Evolutionary conservation across 2,888 invertebrate genomes (phyloP).

Genomic region (Drosophila conformis): DNA sequence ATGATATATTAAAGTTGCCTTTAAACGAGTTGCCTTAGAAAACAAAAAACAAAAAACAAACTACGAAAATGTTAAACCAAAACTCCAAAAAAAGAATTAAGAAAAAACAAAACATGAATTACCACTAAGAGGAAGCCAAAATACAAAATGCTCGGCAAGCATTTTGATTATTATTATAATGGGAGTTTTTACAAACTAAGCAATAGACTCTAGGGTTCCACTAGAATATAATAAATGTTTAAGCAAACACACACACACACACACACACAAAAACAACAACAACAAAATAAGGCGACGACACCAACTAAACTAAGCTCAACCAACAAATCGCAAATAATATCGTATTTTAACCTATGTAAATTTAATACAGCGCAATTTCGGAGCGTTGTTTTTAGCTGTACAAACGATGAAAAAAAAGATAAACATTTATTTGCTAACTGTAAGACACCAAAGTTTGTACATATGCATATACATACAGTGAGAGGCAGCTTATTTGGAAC

Average conservation of each 20-base stretch:
- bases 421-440: conserved; percentile 44
- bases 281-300: conserved; percentile 15
- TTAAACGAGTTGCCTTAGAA: conserved; percentile 84
- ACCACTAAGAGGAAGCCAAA: conserved; percentile 46
- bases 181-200: conserved; percentile 28
- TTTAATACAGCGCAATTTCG: conserved; percentile 12
- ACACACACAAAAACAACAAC: background rate
- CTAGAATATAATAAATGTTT: conserved; percentile 17
- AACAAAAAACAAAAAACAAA: conserved; percentile 30
- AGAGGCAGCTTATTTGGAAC: too few species aligned
- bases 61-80: conserved; percentile 42
- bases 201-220: conserved; percentile 43
- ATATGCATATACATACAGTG: background rate
- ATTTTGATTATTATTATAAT: conserved; percentile 12
- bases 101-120: conserved; percentile 13
- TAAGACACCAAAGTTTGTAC: conserved; percentile 75
- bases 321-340: conserved; percentile 51
- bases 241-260: conserved; percentile 19
- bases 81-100: conserved; percentile 33
- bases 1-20: conserved; percentile 82
- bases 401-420: background rate
- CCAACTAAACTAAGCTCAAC: conserved; percentile 47
- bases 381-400: conserved; percentile 43
- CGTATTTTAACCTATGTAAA: conserved; percentile 22
- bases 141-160: conserved; percentile 25